Evolutionary conservation across 2,797 vertebrate genomes (phyloP), one percentile per base, ranked within the genome.

Genomic region (Pangasius sanitwongsei): DNA sequence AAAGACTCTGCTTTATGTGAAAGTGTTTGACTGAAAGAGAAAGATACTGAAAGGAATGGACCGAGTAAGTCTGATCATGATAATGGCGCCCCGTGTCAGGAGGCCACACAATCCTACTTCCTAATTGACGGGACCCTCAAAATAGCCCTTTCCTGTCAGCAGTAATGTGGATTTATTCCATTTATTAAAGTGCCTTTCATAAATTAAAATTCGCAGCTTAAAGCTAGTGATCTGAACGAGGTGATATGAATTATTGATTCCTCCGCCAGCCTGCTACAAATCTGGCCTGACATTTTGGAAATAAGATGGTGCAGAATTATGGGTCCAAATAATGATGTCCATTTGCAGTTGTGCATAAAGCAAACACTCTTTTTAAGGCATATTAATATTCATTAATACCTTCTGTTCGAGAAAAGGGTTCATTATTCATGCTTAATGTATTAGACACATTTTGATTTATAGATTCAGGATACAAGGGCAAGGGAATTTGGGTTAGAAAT

Each of bases 301-400:
- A 89, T 90, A 91, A 87, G 84, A 92, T 74, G 48, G 84, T n/a
- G 69, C 53, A 59, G 90, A 92, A 89, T 91, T 89, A 88, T 57
- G 57, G 81, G 70, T 63, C 23, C 15, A 89, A 92, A 91, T 92
- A 91, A 89, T 87, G 53, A 89, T 65, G 61, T 86, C 90, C 75
- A 75, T 92, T 92, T 89, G 61, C n/a, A 83, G 89, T 75, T 31
- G 37, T 83, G 61, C 57, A 86, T 82, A 85, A 91, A 91, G 92
- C 86, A 78, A 48, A 77, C 37, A 16, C 34, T 90, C 91, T 85
- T 89, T 92, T 93, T 92, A 59, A 85, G 87, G 50, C 92, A 86
- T 93, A 94, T 96, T 95, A 95, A 96, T 96, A 95, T 96, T 95
- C 94, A 95, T 96, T 95, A 95, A 94, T 92, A 92, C 87, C 89